Evolutionary conservation across 2,797 vertebrate genomes (phyloP).

Genomic region (Pipistrellus pipistrellus): DNA sequence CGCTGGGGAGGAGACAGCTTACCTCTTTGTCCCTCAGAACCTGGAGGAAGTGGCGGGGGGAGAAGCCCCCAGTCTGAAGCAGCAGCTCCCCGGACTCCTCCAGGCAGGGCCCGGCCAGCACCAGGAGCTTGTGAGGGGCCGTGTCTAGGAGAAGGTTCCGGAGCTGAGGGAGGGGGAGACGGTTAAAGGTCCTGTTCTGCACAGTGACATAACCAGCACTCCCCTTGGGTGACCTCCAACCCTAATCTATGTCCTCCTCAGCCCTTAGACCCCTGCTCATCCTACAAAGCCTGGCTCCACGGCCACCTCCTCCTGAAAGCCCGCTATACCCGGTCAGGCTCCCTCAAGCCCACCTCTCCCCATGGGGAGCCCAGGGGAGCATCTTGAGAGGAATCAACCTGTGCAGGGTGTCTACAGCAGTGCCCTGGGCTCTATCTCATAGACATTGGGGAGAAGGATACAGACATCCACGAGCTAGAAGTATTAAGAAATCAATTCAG

Average conservation of each 20-base stretch:
- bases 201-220: not conserved
- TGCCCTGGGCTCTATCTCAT: not conserved
- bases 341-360: not conserved
- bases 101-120: slow-evolving; percentile 94
- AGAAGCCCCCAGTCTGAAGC: slow-evolving; percentile 93
- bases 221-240: not conserved
- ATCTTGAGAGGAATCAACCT: not conserved
- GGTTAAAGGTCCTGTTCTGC: too few species aligned
- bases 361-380: not conserved
- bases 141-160: slow-evolving; percentile 92
- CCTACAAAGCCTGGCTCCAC: not conserved
- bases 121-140: slow-evolving; percentile 94
- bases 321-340: not conserved
- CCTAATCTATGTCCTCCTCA: too few species aligned
- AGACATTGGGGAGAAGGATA: not conserved
- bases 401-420: not conserved
- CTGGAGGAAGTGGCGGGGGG: slow-evolving; percentile 91
- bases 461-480: not conserved
- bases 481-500: not conserved
- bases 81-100: slow-evolving; percentile 94
- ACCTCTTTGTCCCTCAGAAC: slow-evolving; percentile 95
- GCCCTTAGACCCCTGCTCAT: not conserved
- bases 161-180: slow-evolving; percentile 87
- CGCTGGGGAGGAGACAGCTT: not conserved
- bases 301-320: not conserved